Percentiles rank a stretch among this genome's conserved stretches.
Evolutionary conservation across 1,140 invertebrate genomes (phyloP).

Genomic region (Tribolium madens): DNA sequence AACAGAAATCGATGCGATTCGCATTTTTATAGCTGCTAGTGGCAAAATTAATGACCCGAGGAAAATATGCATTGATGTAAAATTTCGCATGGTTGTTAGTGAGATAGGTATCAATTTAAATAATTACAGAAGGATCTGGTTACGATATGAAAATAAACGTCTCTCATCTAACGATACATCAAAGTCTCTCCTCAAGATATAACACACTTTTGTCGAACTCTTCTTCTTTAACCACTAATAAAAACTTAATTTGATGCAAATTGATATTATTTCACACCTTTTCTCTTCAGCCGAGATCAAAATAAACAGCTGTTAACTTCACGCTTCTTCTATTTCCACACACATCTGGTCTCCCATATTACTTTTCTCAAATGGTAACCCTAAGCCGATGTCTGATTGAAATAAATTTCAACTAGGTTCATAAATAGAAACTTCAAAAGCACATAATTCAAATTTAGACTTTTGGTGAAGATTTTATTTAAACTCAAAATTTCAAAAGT

Average conservation of each 20-base stretch:
- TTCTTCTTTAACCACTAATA: no score
- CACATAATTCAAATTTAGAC: not conserved
- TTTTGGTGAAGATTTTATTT: no score
- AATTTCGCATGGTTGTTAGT: constrained; percentile 22
- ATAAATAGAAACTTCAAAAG: constrained; percentile 10
- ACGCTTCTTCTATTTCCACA: not conserved
- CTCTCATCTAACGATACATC: constrained; percentile 11
- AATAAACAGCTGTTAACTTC: not conserved
- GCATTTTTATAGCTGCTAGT: constrained; percentile 8
- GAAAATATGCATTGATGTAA: constrained; percentile 26
- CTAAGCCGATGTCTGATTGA: constrained; percentile 30
- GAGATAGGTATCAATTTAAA: constrained; percentile 38
- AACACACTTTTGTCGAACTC: not conserved
- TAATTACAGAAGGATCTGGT: constrained; percentile 27
- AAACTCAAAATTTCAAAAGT: no score
- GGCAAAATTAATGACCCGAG: constrained; percentile 16
- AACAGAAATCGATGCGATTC: constrained; percentile 22
- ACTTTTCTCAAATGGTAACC: constrained; percentile 26
- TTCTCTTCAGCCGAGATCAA: not conserved
- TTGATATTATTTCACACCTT: constrained; percentile 31
- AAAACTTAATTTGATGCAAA: constrained; percentile 28
- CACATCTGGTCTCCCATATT: constrained; percentile 21
- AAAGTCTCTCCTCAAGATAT: constrained; percentile 16
- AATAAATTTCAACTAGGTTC: constrained; percentile 10
- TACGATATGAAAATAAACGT: constrained; percentile 33